Conservation (phyloP, 2,888 invertebrate genomes). For the Microctonus hyperodae region DNA sequence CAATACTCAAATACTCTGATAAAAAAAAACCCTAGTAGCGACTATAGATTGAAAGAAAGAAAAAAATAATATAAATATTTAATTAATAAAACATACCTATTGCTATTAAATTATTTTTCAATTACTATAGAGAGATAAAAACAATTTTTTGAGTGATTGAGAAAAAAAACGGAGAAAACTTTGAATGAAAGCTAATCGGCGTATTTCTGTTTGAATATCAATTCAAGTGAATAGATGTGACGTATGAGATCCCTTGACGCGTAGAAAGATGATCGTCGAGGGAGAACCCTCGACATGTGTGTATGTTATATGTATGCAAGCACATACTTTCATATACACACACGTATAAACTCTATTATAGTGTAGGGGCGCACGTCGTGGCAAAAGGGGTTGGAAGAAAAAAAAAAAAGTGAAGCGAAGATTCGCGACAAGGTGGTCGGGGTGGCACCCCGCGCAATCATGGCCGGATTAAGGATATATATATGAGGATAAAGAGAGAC, state of each 20-base stretch:
- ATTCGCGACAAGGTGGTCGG: slow-evolving; percentile 37
- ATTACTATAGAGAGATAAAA: not conserved
- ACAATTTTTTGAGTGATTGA: too few species aligned
- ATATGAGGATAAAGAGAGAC: slow-evolving; percentile 47
- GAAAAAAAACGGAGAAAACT: not conserved
- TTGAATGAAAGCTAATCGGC: not conserved
- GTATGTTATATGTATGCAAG: not conserved
- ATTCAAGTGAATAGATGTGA: slow-evolving; percentile 25
- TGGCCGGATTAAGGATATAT: slow-evolving; percentile 57
- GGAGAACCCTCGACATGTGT: not conserved
- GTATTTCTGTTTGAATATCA: slow-evolving; percentile 9
- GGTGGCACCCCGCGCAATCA: slow-evolving; percentile 53
- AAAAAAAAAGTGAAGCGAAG: slow-evolving; percentile 35
- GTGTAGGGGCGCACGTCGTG: not conserved
- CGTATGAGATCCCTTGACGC: slow-evolving; percentile 41
- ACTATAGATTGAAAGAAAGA: not conserved
- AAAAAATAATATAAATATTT: not conserved
- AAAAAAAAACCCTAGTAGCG: not conserved
- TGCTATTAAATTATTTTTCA: too few species aligned
- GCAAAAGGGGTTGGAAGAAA: slow-evolving; percentile 28
- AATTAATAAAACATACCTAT: not conserved
- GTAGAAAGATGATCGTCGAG: slow-evolving; percentile 20
- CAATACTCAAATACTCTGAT: not conserved
- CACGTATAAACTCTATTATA: not conserved
- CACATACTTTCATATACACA: not conserved